Percentiles rank a stretch among this genome's conserved stretches.
Conservation (phyloP, 2,888 invertebrate species). For the Seladonia tumulorum region DNA sequence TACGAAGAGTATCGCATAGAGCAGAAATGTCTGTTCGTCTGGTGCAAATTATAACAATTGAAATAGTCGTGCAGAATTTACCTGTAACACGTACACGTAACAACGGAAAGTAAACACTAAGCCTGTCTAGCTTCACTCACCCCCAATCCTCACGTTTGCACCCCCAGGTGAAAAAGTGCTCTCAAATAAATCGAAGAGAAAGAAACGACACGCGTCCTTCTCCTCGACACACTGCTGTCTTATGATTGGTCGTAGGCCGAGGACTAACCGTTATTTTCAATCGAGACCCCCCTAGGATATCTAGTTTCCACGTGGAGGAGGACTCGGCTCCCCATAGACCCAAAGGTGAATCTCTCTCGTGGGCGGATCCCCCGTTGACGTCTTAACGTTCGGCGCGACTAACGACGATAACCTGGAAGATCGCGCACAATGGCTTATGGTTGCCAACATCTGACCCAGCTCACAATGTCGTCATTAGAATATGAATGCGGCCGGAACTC, state of each 20-base stretch:
- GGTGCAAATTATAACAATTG: too few species aligned
- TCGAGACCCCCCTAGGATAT: slow-evolving; percentile 37
- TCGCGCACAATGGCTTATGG: slow-evolving; percentile 77
- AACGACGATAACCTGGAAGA: slow-evolving; percentile 68
- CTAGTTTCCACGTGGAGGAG: slow-evolving; percentile 43
- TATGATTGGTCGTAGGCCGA: not conserved
- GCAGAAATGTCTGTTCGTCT: too few species aligned
- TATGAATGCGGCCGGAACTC: slow-evolving; percentile 77
- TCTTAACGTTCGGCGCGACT: slow-evolving; percentile 75
- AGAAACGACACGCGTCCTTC: not conserved
- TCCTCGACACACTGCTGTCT: not conserved
- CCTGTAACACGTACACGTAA: too few species aligned
- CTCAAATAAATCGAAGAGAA: not conserved
- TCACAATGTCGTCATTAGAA: slow-evolving; percentile 82
- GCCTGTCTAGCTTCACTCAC: not conserved
- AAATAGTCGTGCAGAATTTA: too few species aligned
- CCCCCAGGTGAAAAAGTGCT: slow-evolving; percentile 21
- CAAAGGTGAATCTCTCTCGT: slow-evolving; percentile 74
- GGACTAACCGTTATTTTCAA: slow-evolving; percentile 34
- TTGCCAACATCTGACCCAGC: slow-evolving; percentile 82
- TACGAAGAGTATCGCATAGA: too few species aligned
- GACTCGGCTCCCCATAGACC: slow-evolving; percentile 27
- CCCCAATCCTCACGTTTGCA: not conserved
- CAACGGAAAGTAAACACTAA: too few species aligned
- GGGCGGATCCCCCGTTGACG: slow-evolving; percentile 74